These are phyloP conservation scores for Octodon degus DNA, from an alignment of 2,113 vertebrate species.

Conservation along the genomic window DNA sequence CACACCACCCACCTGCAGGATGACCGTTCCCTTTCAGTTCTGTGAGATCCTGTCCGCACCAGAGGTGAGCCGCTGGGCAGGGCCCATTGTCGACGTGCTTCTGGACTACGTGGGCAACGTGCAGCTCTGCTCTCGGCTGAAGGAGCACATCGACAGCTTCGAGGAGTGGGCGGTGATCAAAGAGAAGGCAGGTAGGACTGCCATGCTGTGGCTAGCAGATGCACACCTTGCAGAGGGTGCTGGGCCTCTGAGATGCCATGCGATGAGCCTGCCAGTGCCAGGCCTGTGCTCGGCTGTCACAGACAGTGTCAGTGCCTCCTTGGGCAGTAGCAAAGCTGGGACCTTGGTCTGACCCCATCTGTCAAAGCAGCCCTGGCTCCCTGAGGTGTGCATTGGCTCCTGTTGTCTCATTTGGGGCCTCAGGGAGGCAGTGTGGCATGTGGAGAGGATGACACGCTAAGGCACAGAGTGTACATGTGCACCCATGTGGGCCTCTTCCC, in stretches of 20 bases:
- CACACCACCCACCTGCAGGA: neutral
- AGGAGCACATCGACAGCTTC: conserved; percentile 92
- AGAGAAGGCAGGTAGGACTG: conserved; percentile 91
- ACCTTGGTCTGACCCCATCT: neutral
- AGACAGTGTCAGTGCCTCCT: accelerated
- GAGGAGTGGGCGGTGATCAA: conserved; percentile 93
- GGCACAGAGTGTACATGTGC: accelerated
- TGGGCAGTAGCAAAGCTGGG: neutral
- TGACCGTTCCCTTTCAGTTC: conserved; percentile 88
- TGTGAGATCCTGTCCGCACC: conserved; percentile 95
- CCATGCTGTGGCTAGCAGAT: neutral
- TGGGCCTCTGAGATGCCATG: accelerated
- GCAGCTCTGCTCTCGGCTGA: conserved; percentile 92
- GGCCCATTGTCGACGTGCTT: conserved; percentile 94
- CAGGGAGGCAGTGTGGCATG: neutral
- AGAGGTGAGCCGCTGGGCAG: conserved; percentile 90
- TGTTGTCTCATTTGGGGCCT: neutral
- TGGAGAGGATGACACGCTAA: neutral
- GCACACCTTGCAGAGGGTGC: neutral
- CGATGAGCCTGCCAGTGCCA: neutral
- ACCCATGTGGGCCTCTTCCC: neutral
- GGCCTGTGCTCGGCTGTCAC: neutral
- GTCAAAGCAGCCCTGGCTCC: neutral
- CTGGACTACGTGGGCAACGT: conserved; percentile 95
- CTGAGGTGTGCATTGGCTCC: neutral